Percentiles rank a stretch among this genome's conserved stretches.
These are phyloP conservation scores for Cosmopolites sordidus DNA, from an alignment of 2,888 invertebrate genomes.

Conservation along the genomic window DNA sequence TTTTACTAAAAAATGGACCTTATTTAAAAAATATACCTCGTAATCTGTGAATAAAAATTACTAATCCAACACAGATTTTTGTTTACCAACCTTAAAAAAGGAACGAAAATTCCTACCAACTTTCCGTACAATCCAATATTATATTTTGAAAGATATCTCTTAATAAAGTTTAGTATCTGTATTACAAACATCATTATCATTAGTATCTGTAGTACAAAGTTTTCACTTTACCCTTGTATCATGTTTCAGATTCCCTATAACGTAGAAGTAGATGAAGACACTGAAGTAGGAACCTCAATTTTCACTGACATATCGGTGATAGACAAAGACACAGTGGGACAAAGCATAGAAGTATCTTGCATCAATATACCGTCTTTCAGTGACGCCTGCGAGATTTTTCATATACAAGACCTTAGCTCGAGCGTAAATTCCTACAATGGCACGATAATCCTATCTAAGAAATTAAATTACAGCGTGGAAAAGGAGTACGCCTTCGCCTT, in stretches of 20 bases:
- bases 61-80: too few relatives aligned
- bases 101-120: too few relatives aligned
- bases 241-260: conserved; percentile 72
- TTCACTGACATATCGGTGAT: conserved; percentile 68
- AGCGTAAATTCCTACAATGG: conserved; percentile 69
- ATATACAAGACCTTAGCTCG: conserved; percentile 58
- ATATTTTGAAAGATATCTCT: too few relatives aligned
- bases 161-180: too few relatives aligned
- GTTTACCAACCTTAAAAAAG: too few relatives aligned
- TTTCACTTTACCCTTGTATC: too few relatives aligned
- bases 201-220: too few relatives aligned
- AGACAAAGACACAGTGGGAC: conserved; percentile 77
- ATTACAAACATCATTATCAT: too few relatives aligned
- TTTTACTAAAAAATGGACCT: too few relatives aligned
- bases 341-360: conserved; percentile 72
- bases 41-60: too few relatives aligned
- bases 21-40: too few relatives aligned
- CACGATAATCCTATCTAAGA: conserved; percentile 63
- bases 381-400: conserved; percentile 68
- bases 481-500: conserved; percentile 75
- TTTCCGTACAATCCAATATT: too few relatives aligned
- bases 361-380: conserved; percentile 59
- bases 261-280: conserved; percentile 73
- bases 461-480: conserved; percentile 72
- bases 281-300: conserved; percentile 66